Evolutionary conservation across 1,140 invertebrate species (phyloP).

Genomic region (Chionoecetes opilio): DNA sequence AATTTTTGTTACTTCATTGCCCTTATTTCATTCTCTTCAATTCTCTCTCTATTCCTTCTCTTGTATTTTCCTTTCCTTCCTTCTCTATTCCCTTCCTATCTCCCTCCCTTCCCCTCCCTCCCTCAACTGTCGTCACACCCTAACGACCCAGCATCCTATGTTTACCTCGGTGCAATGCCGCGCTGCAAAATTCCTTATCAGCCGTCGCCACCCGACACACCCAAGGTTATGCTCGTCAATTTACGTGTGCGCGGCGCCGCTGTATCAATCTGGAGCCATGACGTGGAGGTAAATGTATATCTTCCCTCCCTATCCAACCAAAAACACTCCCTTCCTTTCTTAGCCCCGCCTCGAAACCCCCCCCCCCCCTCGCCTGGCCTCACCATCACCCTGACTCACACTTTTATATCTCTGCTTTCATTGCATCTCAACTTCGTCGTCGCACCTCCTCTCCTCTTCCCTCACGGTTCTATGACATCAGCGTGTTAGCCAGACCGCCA

Average conservation of each 20-base stretch:
- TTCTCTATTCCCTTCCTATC: background rate
- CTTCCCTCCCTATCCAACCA: background rate
- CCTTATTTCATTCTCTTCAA: background rate
- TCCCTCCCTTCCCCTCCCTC: background rate
- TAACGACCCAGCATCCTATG: background rate
- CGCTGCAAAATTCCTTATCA: background rate
- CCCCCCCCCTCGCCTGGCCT: background rate
- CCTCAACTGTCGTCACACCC: background rate
- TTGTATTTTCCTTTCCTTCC: background rate
- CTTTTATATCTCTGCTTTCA: background rate
- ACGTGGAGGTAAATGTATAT: background rate
- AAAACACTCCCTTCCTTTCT: too few relatives aligned
- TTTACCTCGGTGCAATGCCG: background rate
- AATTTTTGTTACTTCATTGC: background rate
- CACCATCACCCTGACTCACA: background rate
- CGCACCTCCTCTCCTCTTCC: background rate
- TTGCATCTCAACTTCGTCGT: background rate
- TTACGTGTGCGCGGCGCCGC: conserved; percentile 11
- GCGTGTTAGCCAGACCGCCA: too few relatives aligned
- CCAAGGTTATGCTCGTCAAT: background rate
- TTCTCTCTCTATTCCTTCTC: background rate
- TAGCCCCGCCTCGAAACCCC: too few relatives aligned
- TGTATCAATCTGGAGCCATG: background rate
- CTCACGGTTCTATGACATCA: background rate
- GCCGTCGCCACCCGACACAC: background rate